Conservation (phyloP, 2,888 invertebrate species). For the Philereme vetulata region DNA sequence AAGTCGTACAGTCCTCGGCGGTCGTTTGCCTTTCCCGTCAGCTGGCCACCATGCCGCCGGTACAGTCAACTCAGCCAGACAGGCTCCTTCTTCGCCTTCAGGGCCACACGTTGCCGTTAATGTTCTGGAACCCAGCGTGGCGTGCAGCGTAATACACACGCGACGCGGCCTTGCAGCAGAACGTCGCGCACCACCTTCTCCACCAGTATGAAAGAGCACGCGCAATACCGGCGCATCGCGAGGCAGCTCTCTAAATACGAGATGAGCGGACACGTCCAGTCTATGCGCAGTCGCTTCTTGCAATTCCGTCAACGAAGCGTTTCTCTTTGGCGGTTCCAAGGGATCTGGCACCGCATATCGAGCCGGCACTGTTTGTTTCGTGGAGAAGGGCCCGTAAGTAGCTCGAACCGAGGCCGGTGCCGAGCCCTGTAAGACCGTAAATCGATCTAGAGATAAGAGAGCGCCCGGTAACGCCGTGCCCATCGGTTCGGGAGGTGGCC, state of each 20-base stretch:
- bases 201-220: conserved; percentile 96
- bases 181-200: conserved; percentile 91
- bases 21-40: conserved; percentile 84
- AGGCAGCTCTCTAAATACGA: conserved; percentile 93
- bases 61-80: conserved; percentile 93
- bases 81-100: conserved; percentile 96
- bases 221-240: conserved; percentile 95
- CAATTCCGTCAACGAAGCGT: conserved; percentile 82
- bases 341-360: conserved; percentile 94
- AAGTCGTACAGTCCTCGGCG: conserved; percentile 90
- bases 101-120: conserved; percentile 96
- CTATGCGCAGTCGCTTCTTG: conserved; percentile 89
- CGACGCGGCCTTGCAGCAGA: conserved; percentile 88
- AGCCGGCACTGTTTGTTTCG: conserved; percentile 96
- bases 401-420: conserved; percentile 96
- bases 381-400: conserved; percentile 97
- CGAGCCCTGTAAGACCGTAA: conserved; percentile 95
- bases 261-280: conserved; percentile 96
- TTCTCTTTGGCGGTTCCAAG: conserved; percentile 85
- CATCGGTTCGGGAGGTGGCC: conserved; percentile 75
- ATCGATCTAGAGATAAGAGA: conserved; percentile 92
- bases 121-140: conserved; percentile 83
- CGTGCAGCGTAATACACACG: conserved; percentile 92
- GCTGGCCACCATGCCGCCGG: conserved; percentile 97
- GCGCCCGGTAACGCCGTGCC: conserved; percentile 85